Evolutionary conservation across 2,797 vertebrate species (phyloP).

Genomic region (Microctenopoma steveboyesi): DNA sequence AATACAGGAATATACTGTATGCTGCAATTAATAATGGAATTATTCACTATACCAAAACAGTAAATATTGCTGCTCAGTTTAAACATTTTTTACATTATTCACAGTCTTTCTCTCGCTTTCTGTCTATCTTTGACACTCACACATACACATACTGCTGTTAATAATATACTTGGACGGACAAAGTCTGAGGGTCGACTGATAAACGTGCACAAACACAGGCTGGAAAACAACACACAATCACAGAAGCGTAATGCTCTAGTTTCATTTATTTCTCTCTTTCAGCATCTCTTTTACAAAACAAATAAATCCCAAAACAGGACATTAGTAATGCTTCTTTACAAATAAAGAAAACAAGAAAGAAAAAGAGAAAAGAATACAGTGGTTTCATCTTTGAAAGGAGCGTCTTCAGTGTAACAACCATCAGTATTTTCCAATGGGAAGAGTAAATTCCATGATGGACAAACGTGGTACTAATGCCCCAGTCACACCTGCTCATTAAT

Average conservation of each 20-base stretch:
- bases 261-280: slow-evolving; percentile 80
- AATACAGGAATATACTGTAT: background rate
- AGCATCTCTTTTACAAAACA: slow-evolving; percentile 80
- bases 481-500: slow-evolving; percentile 40
- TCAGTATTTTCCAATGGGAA: slow-evolving; percentile 51
- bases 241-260: slow-evolving; percentile 64
- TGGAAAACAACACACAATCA: background rate
- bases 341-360: slow-evolving; percentile 63
- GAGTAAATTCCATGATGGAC: slow-evolving; percentile 50
- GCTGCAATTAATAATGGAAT: background rate
- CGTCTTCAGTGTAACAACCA: slow-evolving; percentile 64
- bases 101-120: background rate
- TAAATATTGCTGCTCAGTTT: background rate
- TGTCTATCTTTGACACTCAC: background rate
- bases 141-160: slow-evolving; percentile 56
- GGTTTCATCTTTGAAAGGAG: slow-evolving; percentile 68
- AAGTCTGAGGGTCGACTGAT: slow-evolving; percentile 78
- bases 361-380: slow-evolving; percentile 63
- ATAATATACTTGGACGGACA: slow-evolving; percentile 78
- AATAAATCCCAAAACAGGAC: slow-evolving; percentile 78
- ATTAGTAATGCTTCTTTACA: slow-evolving; percentile 78
- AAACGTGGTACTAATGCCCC: slow-evolving; percentile 50
- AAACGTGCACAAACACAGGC: background rate
- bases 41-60: background rate
- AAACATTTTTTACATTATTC: slow-evolving; percentile 9